Evolutionary conservation across 1,140 invertebrate genomes (phyloP).

Genomic region (Glossosoma conforme): DNA sequence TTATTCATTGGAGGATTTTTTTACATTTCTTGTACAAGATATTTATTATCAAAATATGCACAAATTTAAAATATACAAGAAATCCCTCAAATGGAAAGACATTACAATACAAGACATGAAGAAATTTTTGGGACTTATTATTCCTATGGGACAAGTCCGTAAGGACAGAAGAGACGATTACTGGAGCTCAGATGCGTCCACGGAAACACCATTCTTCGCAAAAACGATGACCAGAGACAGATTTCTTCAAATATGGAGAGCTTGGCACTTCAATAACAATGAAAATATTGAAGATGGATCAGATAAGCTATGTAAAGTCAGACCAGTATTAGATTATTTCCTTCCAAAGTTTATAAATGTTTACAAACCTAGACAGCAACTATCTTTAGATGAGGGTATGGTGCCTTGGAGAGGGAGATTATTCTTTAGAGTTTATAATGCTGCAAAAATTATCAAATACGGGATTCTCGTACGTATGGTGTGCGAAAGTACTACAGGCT

Average conservation of each 20-base stretch:
- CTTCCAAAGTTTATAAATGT: conserved; percentile 29
- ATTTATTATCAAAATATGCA: no score
- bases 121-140: conserved; percentile 31
- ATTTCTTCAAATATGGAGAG: conserved; percentile 29
- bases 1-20: no score
- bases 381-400: conserved; percentile 30
- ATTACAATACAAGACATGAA: conserved; percentile 29
- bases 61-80: conserved; percentile 23
- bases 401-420: conserved; percentile 28
- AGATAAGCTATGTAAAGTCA: conserved; percentile 27
- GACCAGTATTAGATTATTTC: conserved; percentile 27
- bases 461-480: conserved; percentile 30
- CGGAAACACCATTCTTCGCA: conserved; percentile 32
- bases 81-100: conserved; percentile 24
- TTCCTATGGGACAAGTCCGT: conserved; percentile 30
- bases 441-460: conserved; percentile 31
- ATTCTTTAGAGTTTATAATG: conserved; percentile 30
- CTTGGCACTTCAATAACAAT: conserved; percentile 31
- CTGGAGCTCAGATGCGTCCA: conserved; percentile 30
- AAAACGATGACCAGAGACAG: conserved; percentile 31
- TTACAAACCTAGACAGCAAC: conserved; percentile 31
- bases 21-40: no score
- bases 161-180: conserved; percentile 33
- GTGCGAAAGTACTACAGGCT: conserved; percentile 29
- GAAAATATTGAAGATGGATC: conserved; percentile 15